Conservation (phyloP, 1,140 invertebrate genomes). For the Psix sp. region DNA sequence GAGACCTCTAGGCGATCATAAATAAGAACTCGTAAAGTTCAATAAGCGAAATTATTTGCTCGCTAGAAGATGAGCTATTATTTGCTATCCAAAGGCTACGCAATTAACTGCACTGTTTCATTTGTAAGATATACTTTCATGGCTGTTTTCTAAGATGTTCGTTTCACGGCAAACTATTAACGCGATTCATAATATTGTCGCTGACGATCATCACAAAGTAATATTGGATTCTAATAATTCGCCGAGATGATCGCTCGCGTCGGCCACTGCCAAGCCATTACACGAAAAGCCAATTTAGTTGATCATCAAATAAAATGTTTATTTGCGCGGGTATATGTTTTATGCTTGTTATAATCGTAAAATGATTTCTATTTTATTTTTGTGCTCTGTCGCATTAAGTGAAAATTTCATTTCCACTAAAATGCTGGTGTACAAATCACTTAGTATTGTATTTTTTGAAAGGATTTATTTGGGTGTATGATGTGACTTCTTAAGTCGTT, state of each 20-base stretch:
- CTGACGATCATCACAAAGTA: conserved; percentile 15
- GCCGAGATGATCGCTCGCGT: conserved; percentile 16
- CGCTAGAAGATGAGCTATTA: conserved; percentile 46
- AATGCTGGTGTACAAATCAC: too few relatives aligned
- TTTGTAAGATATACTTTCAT: conserved; percentile 50
- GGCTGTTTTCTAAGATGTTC: conserved; percentile 22
- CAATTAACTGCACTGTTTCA: conserved; percentile 53
- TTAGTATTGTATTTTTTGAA: too few relatives aligned
- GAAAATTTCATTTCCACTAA: too few relatives aligned
- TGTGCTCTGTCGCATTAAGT: too few relatives aligned
- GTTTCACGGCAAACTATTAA: conserved; percentile 27
- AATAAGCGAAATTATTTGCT: conserved; percentile 44
- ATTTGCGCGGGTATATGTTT: conserved; percentile 23
- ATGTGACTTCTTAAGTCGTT: conserved; percentile 14
- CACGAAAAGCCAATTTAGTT: conserved; percentile 45
- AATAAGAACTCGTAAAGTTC: conserved; percentile 50
- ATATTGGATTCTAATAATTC: conserved; percentile 43
- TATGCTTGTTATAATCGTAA: conserved; percentile 37
- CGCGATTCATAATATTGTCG: conserved; percentile 10
- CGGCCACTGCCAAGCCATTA: conserved; percentile 19
- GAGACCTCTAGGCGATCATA: conserved; percentile 23
- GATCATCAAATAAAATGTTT: conserved; percentile 43
- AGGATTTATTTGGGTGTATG: background rate
- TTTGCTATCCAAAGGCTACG: conserved; percentile 28
- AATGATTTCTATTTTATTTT: conserved; percentile 8